These are phyloP conservation scores for Halcyon chelicuti DNA, from an alignment of 2,797 vertebrate species.

Conservation along the genomic window DNA sequence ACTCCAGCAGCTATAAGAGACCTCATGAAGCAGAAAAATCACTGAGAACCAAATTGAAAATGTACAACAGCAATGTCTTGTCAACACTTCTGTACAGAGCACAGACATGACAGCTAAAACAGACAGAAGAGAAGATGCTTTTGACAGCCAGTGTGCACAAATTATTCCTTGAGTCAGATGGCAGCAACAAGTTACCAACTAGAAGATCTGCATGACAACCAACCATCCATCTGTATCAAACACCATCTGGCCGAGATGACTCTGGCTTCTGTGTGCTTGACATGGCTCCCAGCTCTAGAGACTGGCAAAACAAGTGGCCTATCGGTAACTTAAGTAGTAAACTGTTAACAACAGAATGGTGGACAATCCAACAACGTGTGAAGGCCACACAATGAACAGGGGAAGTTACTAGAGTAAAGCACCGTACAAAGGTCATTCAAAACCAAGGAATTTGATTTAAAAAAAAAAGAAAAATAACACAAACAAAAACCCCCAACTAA, in stretches of 20 bases:
- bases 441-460: neutral
- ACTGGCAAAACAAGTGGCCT: conserved; percentile 83
- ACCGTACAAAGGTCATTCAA: neutral
- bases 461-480: neutral
- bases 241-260: conserved; percentile 84
- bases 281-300: conserved; percentile 80
- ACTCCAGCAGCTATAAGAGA: conserved; percentile 78
- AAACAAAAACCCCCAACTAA: neutral
- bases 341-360: conserved; percentile 72
- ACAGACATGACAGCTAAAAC: conserved; percentile 87
- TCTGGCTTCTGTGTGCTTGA: conserved; percentile 83
- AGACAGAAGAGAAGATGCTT: conserved; percentile 87
- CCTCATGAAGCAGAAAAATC: conserved; percentile 80
- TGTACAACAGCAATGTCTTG: conserved; percentile 87
- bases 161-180: conserved; percentile 87
- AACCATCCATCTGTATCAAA: conserved; percentile 86
- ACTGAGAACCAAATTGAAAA: conserved; percentile 85
- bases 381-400: conserved; percentile 51
- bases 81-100: conserved; percentile 88
- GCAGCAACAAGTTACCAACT: conserved; percentile 87
- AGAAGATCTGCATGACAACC: conserved; percentile 86
- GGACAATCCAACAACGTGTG: conserved; percentile 58
- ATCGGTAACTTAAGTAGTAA: conserved; percentile 76
- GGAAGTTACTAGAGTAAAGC: neutral
- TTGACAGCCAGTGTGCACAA: conserved; percentile 86